Evolutionary conservation across 2,797 vertebrate genomes (phyloP), one percentile per base, ranked within the genome.

Genomic region (Antennarius maculatus): DNA sequence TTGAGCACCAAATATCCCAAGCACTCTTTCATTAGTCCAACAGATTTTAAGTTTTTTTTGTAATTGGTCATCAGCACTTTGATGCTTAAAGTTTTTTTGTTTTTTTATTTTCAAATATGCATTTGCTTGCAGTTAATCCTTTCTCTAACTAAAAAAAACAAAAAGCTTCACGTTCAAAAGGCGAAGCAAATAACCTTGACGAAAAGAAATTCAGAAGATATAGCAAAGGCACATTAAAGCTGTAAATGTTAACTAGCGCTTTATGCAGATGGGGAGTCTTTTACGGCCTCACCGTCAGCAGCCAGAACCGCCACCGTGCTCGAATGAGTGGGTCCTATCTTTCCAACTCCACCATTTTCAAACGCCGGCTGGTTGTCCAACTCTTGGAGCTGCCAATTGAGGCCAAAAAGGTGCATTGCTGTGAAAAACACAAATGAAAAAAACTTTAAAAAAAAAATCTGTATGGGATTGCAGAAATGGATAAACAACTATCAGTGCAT

Each of bases 361-460:
- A 99, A 99, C 13, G 96, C 93, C 80, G 86, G 89, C 80, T 97
- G 96, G 89, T 95, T 96, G 91, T 98, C 96, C 78, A 95, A 94
- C 89, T 99, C 97, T 83, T 97, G 97, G 69, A 99, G 93, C 90
- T 99, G 97, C 98, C 98, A 99, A 84, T 98, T 99, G 91, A 99
- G 96, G 92, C 98, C 97, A 90, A 99, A 97, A 34, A 99, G 95
- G 93, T 99, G 97, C 96, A 99, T 99, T 84, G 96, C 98, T 99
- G 87, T 66, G 74, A 84, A 86, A 88, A 54, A 86, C 75, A 87
- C 71, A 79, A 13, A 29, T 2, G 23, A 23, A 42, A 23, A 82
- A 82, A 73, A 73, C n/a, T n/a, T 84, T 74, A 87, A 81, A 16
- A 23, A 23, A 82, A 83, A 73, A 73, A 76, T 51, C 67, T 66